Percentiles rank a stretch among this genome's conserved stretches.
phyloP scores from a whole-genome alignment of 2,797 vertebrate genomes.

The Acipenser ruthenus region DNA sequence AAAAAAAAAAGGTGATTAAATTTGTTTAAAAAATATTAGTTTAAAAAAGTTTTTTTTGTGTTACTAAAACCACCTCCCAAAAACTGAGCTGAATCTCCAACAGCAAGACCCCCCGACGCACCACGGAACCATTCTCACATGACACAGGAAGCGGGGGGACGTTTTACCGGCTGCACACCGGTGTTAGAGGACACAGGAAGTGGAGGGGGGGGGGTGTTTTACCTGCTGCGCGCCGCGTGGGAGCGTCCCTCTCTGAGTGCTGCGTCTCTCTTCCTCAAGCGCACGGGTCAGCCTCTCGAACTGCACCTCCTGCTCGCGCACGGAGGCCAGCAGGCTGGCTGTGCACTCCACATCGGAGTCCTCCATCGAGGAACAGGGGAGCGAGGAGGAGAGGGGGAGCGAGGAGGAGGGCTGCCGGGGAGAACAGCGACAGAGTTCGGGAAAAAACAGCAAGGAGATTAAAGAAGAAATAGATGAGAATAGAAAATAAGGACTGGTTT shows the following conservation, averaged over 20 bases:
- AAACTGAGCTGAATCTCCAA: slow-evolving; percentile 15
- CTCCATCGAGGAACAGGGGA: slow-evolving; percentile 40
- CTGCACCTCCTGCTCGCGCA: slow-evolving; percentile 98
- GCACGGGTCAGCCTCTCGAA: slow-evolving; percentile 98
- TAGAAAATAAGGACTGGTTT: too few relatives aligned
- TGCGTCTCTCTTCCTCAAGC: slow-evolving; percentile 95
- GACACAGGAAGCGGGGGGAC: not conserved
- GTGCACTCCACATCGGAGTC: slow-evolving; percentile 84
- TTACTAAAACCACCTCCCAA: slow-evolving; percentile 6
- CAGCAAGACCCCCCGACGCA: slow-evolving; percentile 14
- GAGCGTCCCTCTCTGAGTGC: slow-evolving; percentile 89
- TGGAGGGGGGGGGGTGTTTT: slow-evolving; percentile 46
- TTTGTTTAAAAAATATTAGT: too few relatives aligned
- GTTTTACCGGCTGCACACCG: too few relatives aligned
- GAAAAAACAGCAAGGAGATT: not conserved
- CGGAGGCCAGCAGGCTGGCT: slow-evolving; percentile 97
- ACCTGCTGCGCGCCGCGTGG: slow-evolving; percentile 92
- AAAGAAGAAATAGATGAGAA: not conserved
- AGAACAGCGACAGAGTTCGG: not conserved
- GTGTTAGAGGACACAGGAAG: not conserved
- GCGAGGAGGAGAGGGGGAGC: slow-evolving; percentile 54
- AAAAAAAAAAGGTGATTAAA: too few relatives aligned
- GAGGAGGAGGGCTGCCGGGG: slow-evolving; percentile 19
- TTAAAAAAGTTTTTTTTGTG: too few relatives aligned
- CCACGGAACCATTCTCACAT: slow-evolving; percentile 13